phyloP scores from a whole-genome alignment of 1,140 invertebrate genomes.

The Stegodyphus dumicola region DNA sequence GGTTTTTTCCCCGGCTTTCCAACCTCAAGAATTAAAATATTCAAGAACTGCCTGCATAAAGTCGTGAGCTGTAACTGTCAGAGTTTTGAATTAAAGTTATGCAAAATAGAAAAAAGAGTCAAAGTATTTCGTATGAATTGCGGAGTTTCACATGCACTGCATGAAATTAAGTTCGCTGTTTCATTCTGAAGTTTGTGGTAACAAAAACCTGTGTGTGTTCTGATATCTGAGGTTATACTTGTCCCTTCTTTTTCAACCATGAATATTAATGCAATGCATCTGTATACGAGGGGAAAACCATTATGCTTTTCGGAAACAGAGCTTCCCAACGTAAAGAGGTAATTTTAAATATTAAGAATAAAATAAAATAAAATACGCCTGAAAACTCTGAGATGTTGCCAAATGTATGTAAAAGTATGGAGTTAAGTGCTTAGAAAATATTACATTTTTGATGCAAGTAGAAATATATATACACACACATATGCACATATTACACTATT shows the following conservation, averaged over 20 bases:
- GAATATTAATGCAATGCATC: conserved; percentile 54
- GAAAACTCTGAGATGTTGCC: background rate
- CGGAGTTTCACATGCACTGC: conserved; percentile 5
- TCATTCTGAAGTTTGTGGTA: background rate
- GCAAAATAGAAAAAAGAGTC: conserved; percentile 41
- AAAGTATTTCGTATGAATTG: conserved; percentile 26
- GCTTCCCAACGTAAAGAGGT: conserved; percentile 32
- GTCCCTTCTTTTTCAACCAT: conserved; percentile 18
- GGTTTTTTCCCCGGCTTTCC: background rate
- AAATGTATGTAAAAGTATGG: background rate
- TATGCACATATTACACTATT: no score
- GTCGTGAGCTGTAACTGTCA: conserved; percentile 35
- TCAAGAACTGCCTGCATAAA: conserved; percentile 37
- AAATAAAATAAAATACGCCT: background rate
- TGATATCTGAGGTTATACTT: conserved; percentile 16
- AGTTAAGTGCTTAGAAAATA: no score
- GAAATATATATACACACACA: no score
- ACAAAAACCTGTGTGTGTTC: conserved; percentile 16
- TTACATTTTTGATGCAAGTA: no score
- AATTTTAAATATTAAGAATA: conserved; percentile 31
- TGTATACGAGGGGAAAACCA: conserved; percentile 44
- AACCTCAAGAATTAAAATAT: conserved; percentile 41
- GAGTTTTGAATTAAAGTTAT: conserved; percentile 52
- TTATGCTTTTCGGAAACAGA: conserved; percentile 52
- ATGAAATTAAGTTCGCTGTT: conserved; percentile 50